These are phyloP conservation scores for Xenops minutus DNA, from an alignment of 2,797 vertebrate genomes.

Conservation along the genomic window DNA sequence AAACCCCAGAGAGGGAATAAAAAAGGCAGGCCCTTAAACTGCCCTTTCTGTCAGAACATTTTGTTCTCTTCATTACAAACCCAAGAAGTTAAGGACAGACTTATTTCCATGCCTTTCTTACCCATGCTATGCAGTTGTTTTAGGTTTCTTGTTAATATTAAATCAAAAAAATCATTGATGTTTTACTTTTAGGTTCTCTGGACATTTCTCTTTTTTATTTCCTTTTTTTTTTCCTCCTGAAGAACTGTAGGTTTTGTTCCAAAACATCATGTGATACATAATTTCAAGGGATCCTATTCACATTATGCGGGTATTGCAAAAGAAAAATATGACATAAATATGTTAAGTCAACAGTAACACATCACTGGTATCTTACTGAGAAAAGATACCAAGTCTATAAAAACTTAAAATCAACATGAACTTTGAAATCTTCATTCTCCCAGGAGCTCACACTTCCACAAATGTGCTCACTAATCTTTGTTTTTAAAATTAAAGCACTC, in stretches of 20 bases:
- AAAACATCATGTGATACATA: slow-evolving; percentile 17
- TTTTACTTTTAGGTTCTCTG: neutral
- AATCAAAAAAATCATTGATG: neutral
- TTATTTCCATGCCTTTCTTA: neutral
- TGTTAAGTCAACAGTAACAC: slow-evolving; percentile 1
- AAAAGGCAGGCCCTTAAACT: neutral
- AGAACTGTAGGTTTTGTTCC: neutral
- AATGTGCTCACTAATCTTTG: slow-evolving; percentile 3
- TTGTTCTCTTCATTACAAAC: neutral
- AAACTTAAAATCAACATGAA: slow-evolving; percentile 59
- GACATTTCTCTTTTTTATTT: neutral
- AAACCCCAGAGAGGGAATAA: neutral
- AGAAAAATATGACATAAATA: neutral
- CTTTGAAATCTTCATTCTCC: slow-evolving; percentile 52
- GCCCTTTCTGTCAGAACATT: neutral
- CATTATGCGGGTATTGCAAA: slow-evolving; percentile 24
- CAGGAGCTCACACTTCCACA: neutral
- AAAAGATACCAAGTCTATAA: slow-evolving; percentile 55
- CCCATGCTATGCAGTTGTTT: neutral
- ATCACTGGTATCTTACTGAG: slow-evolving; percentile 43
- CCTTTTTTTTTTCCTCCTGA: neutral
- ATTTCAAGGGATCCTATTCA: slow-evolving; percentile 1
- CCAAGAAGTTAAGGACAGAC: neutral
- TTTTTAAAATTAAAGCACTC: slow-evolving; percentile 39
- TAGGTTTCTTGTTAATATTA: neutral